These are phyloP conservation scores for Odontocerum albicorne DNA, from an alignment of 2,888 invertebrate species.

Conservation along the genomic window DNA sequence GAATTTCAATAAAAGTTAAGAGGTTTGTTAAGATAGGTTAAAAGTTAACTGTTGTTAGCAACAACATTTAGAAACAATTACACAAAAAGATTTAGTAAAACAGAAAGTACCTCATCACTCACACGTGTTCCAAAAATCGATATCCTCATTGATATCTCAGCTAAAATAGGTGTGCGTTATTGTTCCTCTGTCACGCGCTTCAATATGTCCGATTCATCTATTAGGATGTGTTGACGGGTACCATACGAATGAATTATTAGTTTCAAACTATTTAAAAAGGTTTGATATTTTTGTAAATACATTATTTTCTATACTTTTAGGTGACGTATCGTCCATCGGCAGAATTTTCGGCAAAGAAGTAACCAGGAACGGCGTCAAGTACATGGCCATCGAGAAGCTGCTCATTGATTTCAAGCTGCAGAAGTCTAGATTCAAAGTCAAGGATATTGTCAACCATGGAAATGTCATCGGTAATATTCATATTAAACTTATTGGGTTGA, in stretches of 20 bases:
- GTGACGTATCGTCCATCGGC: constrained; percentile 69
- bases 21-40: too few species aligned
- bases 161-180: not conserved
- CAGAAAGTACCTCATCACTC: too few species aligned
- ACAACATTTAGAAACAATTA: too few species aligned
- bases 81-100: too few species aligned
- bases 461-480: constrained; percentile 67
- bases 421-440: constrained; percentile 69
- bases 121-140: too few species aligned
- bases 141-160: not conserved
- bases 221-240: too few species aligned
- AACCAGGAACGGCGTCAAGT: constrained; percentile 60
- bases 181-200: too few species aligned
- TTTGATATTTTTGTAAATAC: not conserved
- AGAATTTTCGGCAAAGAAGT: constrained; percentile 71
- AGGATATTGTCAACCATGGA: constrained; percentile 73
- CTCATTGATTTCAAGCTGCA: constrained; percentile 71
- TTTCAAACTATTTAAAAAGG: too few species aligned
- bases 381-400: constrained; percentile 69
- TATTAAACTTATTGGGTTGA: not conserved
- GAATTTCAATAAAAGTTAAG: too few species aligned
- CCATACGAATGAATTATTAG: too few species aligned
- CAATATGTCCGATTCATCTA: too few species aligned
- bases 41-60: too few species aligned
- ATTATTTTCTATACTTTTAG: constrained; percentile 44